Conservation (phyloP, 2,888 invertebrate species). For the Allophyes oxyacanthae region DNA sequence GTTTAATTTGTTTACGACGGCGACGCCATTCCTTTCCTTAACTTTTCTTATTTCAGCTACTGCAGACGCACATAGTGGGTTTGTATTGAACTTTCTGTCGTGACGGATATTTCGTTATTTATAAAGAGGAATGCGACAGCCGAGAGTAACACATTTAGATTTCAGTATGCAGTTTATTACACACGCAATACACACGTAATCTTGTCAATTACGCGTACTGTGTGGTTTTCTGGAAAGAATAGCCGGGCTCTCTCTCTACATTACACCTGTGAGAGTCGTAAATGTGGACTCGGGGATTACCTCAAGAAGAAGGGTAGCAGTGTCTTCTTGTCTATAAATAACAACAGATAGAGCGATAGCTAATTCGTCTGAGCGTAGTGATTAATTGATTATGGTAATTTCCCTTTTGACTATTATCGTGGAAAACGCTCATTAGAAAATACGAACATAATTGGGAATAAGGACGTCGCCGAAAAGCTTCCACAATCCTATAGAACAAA, state of each 20-base stretch:
- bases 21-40: conserved; percentile 33
- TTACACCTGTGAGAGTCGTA: no score
- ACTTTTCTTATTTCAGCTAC: conserved; percentile 51
- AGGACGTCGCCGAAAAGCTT: conserved; percentile 10
- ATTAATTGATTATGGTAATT: no score
- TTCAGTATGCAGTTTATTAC: conserved; percentile 25
- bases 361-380: no score
- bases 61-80: conserved; percentile 23
- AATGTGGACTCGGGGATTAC: no score
- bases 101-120: conserved; percentile 33
- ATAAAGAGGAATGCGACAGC: conserved; percentile 44
- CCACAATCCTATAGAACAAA: conserved; percentile 27
- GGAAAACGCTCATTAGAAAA: no score
- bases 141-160: conserved; percentile 43
- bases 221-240: no score
- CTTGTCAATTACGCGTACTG: conserved; percentile 1
- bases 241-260: no score
- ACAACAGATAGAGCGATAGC: no score
- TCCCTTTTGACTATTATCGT: no score
- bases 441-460: conserved; percentile 4
- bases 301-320: no score
- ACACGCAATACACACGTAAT: no score
- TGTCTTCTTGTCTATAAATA: no score
- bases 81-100: conserved; percentile 40
- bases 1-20: conserved; percentile 26